Evolutionary conservation across 2,797 vertebrate genomes (phyloP).

Genomic region (Buceros bicornis): DNA sequence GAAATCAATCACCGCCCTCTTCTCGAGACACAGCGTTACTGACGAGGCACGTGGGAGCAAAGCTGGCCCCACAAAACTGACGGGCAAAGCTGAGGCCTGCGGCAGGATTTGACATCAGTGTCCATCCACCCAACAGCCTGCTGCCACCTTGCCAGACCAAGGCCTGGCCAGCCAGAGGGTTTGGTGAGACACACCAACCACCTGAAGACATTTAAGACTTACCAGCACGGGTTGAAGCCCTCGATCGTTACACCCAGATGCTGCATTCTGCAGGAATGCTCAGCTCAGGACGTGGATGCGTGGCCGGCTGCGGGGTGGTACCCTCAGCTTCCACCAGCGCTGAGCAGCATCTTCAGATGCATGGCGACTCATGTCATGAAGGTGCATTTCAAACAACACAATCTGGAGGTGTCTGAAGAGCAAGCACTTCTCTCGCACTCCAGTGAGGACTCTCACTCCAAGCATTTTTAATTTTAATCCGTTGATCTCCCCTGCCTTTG

Average conservation of each 20-base stretch:
- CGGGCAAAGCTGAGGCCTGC: not conserved
- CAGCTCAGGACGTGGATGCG: no score
- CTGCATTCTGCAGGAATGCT: accelerated
- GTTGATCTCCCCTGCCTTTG: not conserved
- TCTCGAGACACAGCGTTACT: accelerated
- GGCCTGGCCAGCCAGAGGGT: not conserved
- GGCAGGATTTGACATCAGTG: accelerated
- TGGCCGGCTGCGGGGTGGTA: not conserved
- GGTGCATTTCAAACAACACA: not conserved
- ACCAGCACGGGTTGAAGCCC: not conserved
- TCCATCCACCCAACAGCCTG: no score
- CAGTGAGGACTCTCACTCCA: not conserved
- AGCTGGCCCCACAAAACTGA: not conserved
- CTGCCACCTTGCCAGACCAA: not conserved
- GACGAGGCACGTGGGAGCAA: accelerated
- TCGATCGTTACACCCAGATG: accelerated
- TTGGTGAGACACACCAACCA: not conserved
- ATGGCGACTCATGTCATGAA: not conserved
- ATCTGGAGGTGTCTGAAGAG: not conserved
- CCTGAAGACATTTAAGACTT: not conserved
- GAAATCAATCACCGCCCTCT: not conserved
- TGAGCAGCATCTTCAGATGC: not conserved
- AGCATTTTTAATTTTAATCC: not conserved
- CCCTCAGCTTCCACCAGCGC: not conserved
- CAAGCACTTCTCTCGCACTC: not conserved